Evolutionary conservation across 2,888 invertebrate species (phyloP), one percentile per base, ranked within the genome.

Genomic region (Odiellus spinosus): DNA sequence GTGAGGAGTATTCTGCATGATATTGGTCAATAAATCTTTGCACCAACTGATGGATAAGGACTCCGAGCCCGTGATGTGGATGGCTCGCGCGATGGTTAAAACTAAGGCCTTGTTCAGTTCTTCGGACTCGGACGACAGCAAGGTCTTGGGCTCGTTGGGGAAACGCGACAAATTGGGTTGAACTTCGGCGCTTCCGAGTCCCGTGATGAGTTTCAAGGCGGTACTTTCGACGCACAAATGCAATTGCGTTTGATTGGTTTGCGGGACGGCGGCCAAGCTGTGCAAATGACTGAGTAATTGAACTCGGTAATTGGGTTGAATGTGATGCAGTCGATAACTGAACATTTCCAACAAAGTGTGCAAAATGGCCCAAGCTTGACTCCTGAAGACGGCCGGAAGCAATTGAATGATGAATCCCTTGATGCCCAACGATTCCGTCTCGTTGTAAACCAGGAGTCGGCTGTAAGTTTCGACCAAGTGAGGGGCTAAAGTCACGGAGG

Each of bases 321-420:
- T 90, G 65, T 95, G 93, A 65, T 93, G 91, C 67, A 95, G 79
- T 40, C 95, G 75, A 64, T 91, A 91, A 51, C 87, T 88, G 65
- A 93, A 91, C 91, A 95, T 93, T 67, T 95, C 93, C 60, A 95
- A 66, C 34, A 95, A 69, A 0, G 90, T 91, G 63, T 93, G 90
- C n/a, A 95, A 71, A 46, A 88, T 91, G 18, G 87, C 87, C 90
- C 90, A 90, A 1, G 88, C 87, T 59, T 90, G 86, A 12, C 82
- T 81, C 64, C 87, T 87, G 63, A 87, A 86, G 35, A 90, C 90
- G 20, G 80, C 82, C 0, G 93, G 90, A 54, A 95, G 67, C 39
- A 93, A 67, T 67, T 90, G 88, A 62, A 77, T 82, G 57, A 93
- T 82, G 64, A 93, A 93, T 45, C 88, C 90, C 69, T 95, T 95